Evolutionary conservation across 2,888 invertebrate species (phyloP).

Genomic region (Agrochola lychnidis): DNA sequence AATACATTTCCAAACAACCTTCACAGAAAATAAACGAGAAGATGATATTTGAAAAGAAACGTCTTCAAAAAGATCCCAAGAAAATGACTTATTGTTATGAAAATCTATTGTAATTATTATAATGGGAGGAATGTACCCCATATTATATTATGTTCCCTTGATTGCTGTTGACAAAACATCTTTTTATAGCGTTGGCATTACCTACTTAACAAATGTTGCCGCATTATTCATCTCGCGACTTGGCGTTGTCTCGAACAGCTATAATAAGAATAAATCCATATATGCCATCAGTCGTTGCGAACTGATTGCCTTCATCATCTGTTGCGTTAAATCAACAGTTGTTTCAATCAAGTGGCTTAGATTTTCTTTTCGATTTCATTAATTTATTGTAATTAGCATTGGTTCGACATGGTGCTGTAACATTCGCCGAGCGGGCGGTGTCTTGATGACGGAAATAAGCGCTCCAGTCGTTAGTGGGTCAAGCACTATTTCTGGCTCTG

Average conservation of each 20-base stretch:
- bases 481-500: constrained; percentile 88
- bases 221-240: constrained; percentile 65
- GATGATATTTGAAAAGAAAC: constrained; percentile 31
- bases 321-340: constrained; percentile 37
- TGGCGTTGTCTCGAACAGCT: constrained; percentile 62
- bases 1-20: constrained; percentile 33
- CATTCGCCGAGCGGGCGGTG: constrained; percentile 75
- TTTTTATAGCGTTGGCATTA: constrained; percentile 67
- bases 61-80: constrained; percentile 14
- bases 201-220: constrained; percentile 62
- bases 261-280: constrained; percentile 63
- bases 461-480: constrained; percentile 89
- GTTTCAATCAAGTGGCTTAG: constrained; percentile 16
- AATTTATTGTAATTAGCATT: constrained; percentile 78
- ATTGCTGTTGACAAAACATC: constrained; percentile 57
- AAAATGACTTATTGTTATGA: constrained; percentile 39
- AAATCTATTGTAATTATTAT: constrained; percentile 44
- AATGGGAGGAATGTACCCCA: constrained; percentile 19
- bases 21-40: constrained; percentile 23
- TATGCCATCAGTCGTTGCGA: constrained; percentile 34
- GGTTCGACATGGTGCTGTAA: constrained; percentile 71
- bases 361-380: constrained; percentile 66
- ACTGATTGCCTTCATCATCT: constrained; percentile 35
- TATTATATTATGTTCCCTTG: constrained; percentile 38
- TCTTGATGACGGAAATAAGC: constrained; percentile 90